Evolutionary conservation across 2,888 invertebrate genomes (phyloP).

Genomic region (Erynnis tages): DNA sequence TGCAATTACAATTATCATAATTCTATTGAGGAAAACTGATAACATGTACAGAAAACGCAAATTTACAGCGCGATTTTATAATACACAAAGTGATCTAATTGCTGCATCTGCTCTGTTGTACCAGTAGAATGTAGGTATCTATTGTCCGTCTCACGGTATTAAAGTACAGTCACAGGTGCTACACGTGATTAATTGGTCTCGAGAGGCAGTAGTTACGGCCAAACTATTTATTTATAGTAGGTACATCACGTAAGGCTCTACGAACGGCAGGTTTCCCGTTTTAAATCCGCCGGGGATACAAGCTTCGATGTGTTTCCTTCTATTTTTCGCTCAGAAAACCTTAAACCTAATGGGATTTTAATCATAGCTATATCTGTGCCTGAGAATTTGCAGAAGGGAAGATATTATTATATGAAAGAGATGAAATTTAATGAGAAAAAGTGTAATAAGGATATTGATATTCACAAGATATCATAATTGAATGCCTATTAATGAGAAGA

Average conservation of each 20-base stretch:
- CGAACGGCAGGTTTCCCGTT: conserved; percentile 47
- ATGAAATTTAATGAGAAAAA: no score
- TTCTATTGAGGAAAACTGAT: no score
- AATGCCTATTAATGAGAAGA: no score
- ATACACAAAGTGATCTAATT: no score
- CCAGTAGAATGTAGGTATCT: conserved; percentile 30
- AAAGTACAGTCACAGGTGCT: conserved; percentile 66
- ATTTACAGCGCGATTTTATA: neutral
- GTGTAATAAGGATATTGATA: no score
- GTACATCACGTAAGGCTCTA: conserved; percentile 45
- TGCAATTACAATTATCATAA: no score
- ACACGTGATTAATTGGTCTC: conserved; percentile 64
- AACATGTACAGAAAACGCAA: neutral
- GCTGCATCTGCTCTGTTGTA: neutral
- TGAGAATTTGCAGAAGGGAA: no score
- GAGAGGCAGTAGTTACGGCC: conserved; percentile 51
- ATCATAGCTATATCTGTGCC: neutral
- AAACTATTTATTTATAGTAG: conserved; percentile 55
- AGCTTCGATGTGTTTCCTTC: conserved; percentile 35
- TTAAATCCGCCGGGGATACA: conserved; percentile 45
- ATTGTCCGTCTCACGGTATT: conserved; percentile 47
- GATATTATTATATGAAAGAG: no score
- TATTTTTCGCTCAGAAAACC: conserved; percentile 14
- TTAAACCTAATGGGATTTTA: conserved; percentile 22
- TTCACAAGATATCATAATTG: no score